A percentile compares a stretch with the other conserved stretches of the same genome.
phyloP scores from a whole-genome alignment of 2,888 invertebrate species.

The Ernsta delagoae region DNA sequence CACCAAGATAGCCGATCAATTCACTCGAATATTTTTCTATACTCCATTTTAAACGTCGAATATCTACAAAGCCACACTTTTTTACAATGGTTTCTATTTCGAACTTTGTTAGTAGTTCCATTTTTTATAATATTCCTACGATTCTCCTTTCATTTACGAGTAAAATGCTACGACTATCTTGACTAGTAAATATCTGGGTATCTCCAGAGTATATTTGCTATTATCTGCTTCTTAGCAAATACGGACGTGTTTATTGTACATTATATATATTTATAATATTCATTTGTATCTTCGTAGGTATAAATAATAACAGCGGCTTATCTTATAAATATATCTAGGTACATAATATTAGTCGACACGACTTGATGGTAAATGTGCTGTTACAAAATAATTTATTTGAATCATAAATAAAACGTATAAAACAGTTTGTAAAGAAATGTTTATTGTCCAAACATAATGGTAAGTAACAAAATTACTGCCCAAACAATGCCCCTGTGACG shows the following conservation, averaged over 20 bases:
- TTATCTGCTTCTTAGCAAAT: conserved; percentile 19
- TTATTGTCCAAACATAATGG: neutral
- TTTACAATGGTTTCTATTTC: conserved; percentile 59
- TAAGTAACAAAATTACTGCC: conserved; percentile 47
- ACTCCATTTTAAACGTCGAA: conserved; percentile 51
- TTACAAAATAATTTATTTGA: no score
- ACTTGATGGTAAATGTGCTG: no score
- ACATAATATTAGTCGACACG: no score
- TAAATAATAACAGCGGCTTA: neutral
- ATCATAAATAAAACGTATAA: neutral
- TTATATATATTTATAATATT: no score
- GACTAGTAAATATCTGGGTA: neutral
- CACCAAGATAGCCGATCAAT: conserved; percentile 69
- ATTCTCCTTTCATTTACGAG: neutral
- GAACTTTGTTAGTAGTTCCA: conserved; percentile 56
- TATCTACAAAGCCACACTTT: conserved; percentile 49
- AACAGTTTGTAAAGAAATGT: neutral
- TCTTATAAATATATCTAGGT: no score
- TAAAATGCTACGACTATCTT: neutral
- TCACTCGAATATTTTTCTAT: conserved; percentile 59
- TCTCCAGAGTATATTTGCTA: conserved; percentile 9
- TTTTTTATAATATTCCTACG: conserved; percentile 40
- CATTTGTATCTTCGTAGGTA: no score
- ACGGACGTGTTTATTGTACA: neutral
- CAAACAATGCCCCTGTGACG: conserved; percentile 60